A percentile compares a stretch with the other conserved stretches of the same genome.
Conservation (phyloP, 2,113 vertebrate genomes). For the Peromyscus polionotus region DNA sequence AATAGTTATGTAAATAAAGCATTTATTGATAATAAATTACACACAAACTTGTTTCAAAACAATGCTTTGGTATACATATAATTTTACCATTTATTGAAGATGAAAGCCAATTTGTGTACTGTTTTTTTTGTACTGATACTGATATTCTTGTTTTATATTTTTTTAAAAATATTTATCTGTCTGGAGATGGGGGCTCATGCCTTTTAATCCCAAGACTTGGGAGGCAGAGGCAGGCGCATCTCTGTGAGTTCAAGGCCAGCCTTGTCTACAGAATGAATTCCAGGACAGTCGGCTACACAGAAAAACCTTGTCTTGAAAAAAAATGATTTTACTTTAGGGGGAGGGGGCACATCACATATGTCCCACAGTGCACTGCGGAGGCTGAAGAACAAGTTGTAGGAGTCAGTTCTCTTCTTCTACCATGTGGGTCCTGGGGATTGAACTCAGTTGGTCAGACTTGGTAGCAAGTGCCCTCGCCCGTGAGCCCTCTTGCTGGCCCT, state of each 20-base stretch:
- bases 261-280: too few relatives aligned
- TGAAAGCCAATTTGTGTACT: not conserved
- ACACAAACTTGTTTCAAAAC: not conserved
- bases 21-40: not conserved
- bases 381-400: too few relatives aligned
- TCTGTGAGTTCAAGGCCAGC: too few relatives aligned
- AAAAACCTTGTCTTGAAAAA: not conserved
- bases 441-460: not conserved
- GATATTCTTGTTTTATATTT: not conserved
- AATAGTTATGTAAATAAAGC: not conserved
- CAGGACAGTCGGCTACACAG: too few relatives aligned
- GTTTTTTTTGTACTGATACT: not conserved
- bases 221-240: too few relatives aligned
- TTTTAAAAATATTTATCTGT: not conserved
- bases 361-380: not conserved
- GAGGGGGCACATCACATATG: not conserved
- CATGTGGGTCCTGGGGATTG: not conserved
- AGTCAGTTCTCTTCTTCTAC: not conserved
- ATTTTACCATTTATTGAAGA: not conserved
- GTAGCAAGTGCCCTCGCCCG: not conserved
- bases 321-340: not conserved
- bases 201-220: too few relatives aligned
- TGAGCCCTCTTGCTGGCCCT: not conserved
- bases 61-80: not conserved
- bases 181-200: too few relatives aligned